A percentile compares a stretch with the other conserved stretches of the same genome.
These are phyloP conservation scores for Andrena chrysosceles DNA, from an alignment of 2,888 invertebrate genomes.

Conservation along the genomic window DNA sequence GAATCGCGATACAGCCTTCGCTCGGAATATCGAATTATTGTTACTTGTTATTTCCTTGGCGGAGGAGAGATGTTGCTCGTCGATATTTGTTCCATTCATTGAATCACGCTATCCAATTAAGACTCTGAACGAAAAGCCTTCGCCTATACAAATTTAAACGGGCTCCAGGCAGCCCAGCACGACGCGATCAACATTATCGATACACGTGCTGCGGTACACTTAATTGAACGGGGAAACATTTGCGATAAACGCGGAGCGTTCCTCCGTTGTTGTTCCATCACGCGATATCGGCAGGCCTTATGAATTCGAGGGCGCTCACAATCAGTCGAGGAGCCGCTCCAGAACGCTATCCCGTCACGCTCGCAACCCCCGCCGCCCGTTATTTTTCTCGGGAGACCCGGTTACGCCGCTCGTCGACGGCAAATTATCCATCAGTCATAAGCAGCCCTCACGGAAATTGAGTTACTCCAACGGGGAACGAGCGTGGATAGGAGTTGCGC, in stretches of 20 bases:
- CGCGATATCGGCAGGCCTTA: background rate
- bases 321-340: background rate
- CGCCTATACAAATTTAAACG: conserved; percentile 13
- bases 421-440: conserved; percentile 44
- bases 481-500: background rate
- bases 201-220: background rate
- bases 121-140: background rate
- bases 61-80: background rate
- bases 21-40: conserved; percentile 34
- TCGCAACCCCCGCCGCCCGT: conserved; percentile 1
- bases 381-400: conserved; percentile 22
- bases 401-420: conserved; percentile 6
- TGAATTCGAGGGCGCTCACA: background rate
- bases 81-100: background rate
- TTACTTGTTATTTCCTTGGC: background rate
- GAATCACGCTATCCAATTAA: background rate
- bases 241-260: background rate
- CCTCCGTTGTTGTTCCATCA: conserved; percentile 7
- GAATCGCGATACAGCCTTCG: conserved; percentile 12
- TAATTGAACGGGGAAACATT: conserved; percentile 12
- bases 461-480: conserved; percentile 18
- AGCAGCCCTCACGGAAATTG: conserved; percentile 29
- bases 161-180: background rate
- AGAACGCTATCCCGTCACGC: background rate
- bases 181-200: conserved; percentile 8